Evolutionary conservation across 2,113 vertebrate genomes (phyloP), one percentile per base, ranked within the genome.

Genomic region (Atrichornis clamosus): DNA sequence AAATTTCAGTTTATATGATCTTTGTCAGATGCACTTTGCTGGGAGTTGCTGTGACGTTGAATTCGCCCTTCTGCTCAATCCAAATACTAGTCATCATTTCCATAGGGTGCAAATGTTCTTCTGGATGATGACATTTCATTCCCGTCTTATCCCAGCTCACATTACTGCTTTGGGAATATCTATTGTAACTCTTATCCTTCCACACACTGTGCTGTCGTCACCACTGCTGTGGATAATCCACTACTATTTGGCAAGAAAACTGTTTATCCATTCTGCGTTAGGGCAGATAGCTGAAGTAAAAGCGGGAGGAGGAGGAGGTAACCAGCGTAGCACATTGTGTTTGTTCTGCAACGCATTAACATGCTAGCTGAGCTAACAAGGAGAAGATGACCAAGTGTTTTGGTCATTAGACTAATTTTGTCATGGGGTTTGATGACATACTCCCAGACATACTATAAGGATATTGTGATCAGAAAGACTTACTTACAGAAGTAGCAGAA

Each of bases 181-280:
- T 91, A 80, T 94, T 97, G 94, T 97, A 96, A 93, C 84, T 90
- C 84, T 93, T 94, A 94, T 39, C 90, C 94, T 93, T 91, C 84
- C 3, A 0, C 58, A 33, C 37, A 7, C 49, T n/a, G 46, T 62
- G 63, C 90, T 79, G 82, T 92, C 86, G 49, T 90, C 84, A 75
- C 84, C 47, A 4, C 39, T 30, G 44, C 95, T 76, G 41, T 74
- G 88, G 84, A 67, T 97, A 96, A 97, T 95, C 95, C 86, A 52
- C 92, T 84, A 77, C 89, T 82, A 81, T 90, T 96, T 96, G 91
- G 92, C 96, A 94, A 68, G 88, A 49, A 91, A 90, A 62, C 87
- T 67, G 91, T 96, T 93, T 87, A 92, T 56, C 60, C 55, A n/a
- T 81, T 87, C 81, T 83, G 44, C 9, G 2, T 13, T 33, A 32